A percentile compares a stretch with the other conserved stretches of the same genome.
Evolutionary conservation across 2,888 invertebrate species (phyloP).

Genomic region (Agrilus mali): DNA sequence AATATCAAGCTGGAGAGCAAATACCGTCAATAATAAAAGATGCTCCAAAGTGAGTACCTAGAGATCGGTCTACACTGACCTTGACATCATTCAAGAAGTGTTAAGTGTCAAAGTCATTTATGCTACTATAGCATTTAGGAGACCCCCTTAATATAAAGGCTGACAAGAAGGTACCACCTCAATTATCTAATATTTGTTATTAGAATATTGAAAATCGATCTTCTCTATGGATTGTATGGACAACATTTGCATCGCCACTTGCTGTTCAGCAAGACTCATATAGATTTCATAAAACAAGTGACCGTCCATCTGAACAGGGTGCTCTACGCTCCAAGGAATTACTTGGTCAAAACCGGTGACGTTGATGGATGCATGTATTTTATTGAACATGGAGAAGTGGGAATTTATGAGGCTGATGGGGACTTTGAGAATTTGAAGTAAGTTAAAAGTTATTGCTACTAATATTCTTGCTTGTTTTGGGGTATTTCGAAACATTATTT

Average conservation of each 20-base stretch:
- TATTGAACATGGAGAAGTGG: slow-evolving; percentile 40
- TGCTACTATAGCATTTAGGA: too few species aligned
- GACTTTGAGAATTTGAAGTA: slow-evolving; percentile 4
- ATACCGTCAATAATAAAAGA: slow-evolving; percentile 21
- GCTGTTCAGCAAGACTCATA: slow-evolving; percentile 37
- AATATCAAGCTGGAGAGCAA: slow-evolving; percentile 40
- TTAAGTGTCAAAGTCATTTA: too few species aligned
- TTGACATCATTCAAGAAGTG: too few species aligned
- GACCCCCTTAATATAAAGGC: too few species aligned
- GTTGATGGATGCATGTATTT: slow-evolving; percentile 42
- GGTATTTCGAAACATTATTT: too few species aligned
- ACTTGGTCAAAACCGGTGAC: slow-evolving; percentile 40
- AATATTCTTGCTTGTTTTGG: too few species aligned
- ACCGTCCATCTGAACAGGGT: slow-evolving; percentile 38
- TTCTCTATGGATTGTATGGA: slow-evolving; percentile 39
- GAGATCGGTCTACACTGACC: too few species aligned
- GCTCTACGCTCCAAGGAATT: slow-evolving; percentile 40
- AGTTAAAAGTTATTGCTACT: too few species aligned
- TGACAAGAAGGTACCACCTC: too few species aligned
- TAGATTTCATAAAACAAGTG: slow-evolving; percentile 39
- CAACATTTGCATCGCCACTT: slow-evolving; percentile 36
- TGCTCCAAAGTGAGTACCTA: slow-evolving; percentile 11
- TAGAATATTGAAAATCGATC: slow-evolving; percentile 22
- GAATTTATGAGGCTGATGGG: slow-evolving; percentile 9
- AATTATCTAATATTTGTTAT: slow-evolving; percentile 13